Evolutionary conservation across 2,888 invertebrate species (phyloP), one percentile per base, ranked within the genome.

Genomic region (Argyra leucocephala): DNA sequence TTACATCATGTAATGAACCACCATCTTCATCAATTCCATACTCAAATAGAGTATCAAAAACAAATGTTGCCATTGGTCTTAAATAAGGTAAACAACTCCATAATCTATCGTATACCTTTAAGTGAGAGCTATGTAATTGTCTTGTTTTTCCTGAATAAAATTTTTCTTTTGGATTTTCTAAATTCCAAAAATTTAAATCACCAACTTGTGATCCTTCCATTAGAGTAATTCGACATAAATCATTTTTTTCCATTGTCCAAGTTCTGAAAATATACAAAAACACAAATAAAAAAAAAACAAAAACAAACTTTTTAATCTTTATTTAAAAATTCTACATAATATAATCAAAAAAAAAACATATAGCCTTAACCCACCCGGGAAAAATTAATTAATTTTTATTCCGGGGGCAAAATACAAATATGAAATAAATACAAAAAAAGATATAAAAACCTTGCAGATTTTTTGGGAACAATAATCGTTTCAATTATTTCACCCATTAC

Each of bases 91-190:
- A 70, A 65, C 75, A 79, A 69, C 81, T 81, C 81, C 82, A 82
- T 15, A 82, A 72, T 31, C 81, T 75, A 72, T 82, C 81, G 69
- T 81, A 81, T 0, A 78, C 77, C 64, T 78, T 77, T 37, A 82
- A 72, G 68, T 81, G 82, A 0, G 79, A 73, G 6, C 79, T 74
- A 65, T 82, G 81, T 36, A 82, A 68, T 69, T 82, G 82, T 6
- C 82, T 75, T 1, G 82, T 82, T 72, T 82, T 81, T n/a, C 80
- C 81, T 15, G 80, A 80, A 70, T 79, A 82, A 68, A 82, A 80
- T 24, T 76, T 75, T 66, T 82, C 81, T 48, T 78, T 74, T 1
- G 75, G 73, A 71, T 82, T 79, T 1, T 81, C 75, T 57, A 78
- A 67, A 70, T 82, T 82, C 82, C 82, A 81, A 57, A 82, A 76